phyloP scores from a whole-genome alignment of 2,113 vertebrate genomes.

The Microtus oregoni region DNA sequence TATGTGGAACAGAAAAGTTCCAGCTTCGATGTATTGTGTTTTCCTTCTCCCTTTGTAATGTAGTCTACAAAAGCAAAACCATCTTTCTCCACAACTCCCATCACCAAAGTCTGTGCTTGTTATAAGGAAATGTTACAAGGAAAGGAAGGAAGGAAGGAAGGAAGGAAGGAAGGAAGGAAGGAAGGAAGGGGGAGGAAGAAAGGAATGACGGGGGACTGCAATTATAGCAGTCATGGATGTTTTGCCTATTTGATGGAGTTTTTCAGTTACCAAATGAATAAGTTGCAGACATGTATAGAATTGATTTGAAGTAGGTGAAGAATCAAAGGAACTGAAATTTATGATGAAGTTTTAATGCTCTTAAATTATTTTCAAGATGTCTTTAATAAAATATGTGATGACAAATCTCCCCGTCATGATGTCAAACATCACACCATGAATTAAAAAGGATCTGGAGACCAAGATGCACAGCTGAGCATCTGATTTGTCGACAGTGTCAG shows the following conservation, averaged over 20 bases:
- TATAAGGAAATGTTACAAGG: not conserved
- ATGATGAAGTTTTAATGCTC: not conserved
- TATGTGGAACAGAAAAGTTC: not conserved
- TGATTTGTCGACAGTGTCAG: not conserved
- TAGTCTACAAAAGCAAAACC: not conserved
- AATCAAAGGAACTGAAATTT: slow-evolving; percentile 9
- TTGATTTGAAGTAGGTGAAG: not conserved
- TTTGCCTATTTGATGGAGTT: not conserved
- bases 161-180: not conserved
- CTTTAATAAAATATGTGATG: slow-evolving; percentile 7
- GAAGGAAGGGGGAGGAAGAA: not conserved
- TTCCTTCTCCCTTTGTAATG: not conserved
- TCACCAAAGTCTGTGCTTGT: not conserved
- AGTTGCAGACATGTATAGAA: not conserved
- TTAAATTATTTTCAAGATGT: not conserved
- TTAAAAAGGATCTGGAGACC: not conserved
- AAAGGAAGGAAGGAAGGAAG: not conserved
- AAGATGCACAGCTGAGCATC: not conserved
- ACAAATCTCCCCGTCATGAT: not conserved
- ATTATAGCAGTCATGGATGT: not conserved
- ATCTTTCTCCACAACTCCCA: not conserved
- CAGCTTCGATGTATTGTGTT: not conserved
- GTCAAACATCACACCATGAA: not conserved
- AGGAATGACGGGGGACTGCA: not conserved
- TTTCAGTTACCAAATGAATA: not conserved